phyloP scores from a whole-genome alignment of 2,797 vertebrate genomes.

The Chaetodon trifasciatus region DNA sequence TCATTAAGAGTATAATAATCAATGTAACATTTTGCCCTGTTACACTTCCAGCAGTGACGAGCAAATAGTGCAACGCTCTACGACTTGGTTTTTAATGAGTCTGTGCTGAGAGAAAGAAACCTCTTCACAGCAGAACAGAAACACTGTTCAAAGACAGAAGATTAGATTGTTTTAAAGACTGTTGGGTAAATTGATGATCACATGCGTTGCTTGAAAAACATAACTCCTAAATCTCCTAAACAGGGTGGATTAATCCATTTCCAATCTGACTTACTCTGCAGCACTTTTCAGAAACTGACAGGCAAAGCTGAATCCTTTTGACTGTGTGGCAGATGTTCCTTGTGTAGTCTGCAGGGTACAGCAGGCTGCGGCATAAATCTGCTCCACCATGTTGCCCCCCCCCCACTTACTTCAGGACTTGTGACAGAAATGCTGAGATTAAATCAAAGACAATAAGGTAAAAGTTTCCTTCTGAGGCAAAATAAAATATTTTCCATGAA shows the following conservation, averaged over 20 bases:
- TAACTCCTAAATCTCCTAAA: neutral
- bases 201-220: slow-evolving; percentile 19
- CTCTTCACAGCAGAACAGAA: neutral
- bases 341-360: slow-evolving; percentile 71
- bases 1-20: too few species aligned
- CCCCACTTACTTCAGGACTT: slow-evolving; percentile 54
- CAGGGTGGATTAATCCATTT: slow-evolving; percentile 15
- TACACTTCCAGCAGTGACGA: neutral
- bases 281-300: slow-evolving; percentile 54
- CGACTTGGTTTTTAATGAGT: neutral
- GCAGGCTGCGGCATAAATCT: slow-evolving; percentile 74
- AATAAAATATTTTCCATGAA: neutral
- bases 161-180: slow-evolving; percentile 3
- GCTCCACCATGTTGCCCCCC: slow-evolving; percentile 36
- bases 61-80: neutral
- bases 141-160: slow-evolving; percentile 3
- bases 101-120: neutral
- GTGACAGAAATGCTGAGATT: slow-evolving; percentile 42
- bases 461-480: slow-evolving; percentile 22
- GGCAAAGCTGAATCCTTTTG: slow-evolving; percentile 54
- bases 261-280: slow-evolving; percentile 41
- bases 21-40: too few species aligned
- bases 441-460: neutral
- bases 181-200: slow-evolving; percentile 7
- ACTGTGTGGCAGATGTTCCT: slow-evolving; percentile 74